Evolutionary conservation across 92 coral and sea anemone species (phyloP), one percentile per base, ranked within the genome.

Genomic region (Plumapathes pennacea): DNA sequence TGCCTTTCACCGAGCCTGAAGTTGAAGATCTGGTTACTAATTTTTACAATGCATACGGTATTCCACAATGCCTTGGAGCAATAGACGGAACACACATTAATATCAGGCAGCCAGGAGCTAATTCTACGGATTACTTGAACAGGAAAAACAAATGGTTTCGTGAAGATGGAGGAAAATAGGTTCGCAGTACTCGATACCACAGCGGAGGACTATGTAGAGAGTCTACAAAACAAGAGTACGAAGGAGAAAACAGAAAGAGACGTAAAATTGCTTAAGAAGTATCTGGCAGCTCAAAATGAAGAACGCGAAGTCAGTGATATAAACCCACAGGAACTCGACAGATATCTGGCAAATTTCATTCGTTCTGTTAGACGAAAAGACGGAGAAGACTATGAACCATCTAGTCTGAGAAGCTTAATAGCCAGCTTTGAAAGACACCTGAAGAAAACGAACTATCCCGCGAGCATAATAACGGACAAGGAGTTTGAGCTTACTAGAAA

Each of bases 1-100:
- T 64, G 29, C 87, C 81, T 29, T 64, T 31, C 10, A 72, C 65
- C 17, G 81, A 39, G 25, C 64, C 56, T 20, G 76, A 64, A 22
- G 62, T 78, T 14, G 58, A 54, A 46, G 76, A 58, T 13, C 60
- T 72, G 15, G 74, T 52, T 32, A 44, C 50, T 19, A 51, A 61
- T 8, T 32, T 72, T 45, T 42, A 61, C 23, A 38, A 53, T 12
- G 27, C 38, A 26, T 71, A 72, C 50, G 74, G 62, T 34, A 50
- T 78, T 29, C 85, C 86, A 25, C 81, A 63, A 25, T 72, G 86
- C 38, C 24, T 72, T 37, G 81, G 86, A 42, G 86, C 77, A 8
- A 67, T 66, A 32, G 83, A 76, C 38, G 67, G 62, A 9, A 36
- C 64, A 17, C 64, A 57, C 62, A 54, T 54, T 42, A 56, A 68